phyloP scores from a whole-genome alignment of 2,113 vertebrate genomes.

The Madoqua kirkii region DNA sequence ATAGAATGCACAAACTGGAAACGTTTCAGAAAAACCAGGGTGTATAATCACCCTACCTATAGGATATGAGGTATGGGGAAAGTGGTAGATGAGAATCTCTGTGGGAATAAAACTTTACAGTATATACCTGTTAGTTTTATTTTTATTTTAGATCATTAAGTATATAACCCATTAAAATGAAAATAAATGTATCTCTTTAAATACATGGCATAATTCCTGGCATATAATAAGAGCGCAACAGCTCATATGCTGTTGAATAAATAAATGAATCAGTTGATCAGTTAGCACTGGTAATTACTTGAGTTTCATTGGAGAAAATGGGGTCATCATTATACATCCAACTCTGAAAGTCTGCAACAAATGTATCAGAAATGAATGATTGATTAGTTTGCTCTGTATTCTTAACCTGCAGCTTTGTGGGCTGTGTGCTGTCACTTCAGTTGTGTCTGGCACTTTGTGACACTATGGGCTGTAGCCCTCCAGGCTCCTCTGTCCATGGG shows the following conservation, averaged over 20 bases:
- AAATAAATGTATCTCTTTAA: neutral
- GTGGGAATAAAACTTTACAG: neutral
- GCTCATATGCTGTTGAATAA: neutral
- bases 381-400: neutral
- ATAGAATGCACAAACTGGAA: neutral
- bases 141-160: neutral
- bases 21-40: neutral
- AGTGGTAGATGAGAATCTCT: neutral
- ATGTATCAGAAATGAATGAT: neutral
- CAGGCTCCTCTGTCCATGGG: neutral
- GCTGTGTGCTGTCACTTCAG: neutral
- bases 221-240: neutral
- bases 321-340: neutral
- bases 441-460: neutral
- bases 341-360: neutral
- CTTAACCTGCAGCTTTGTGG: neutral
- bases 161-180: neutral
- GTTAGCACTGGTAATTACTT: neutral
- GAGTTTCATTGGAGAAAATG: neutral
- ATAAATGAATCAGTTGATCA: neutral
- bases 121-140: neutral
- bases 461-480: neutral
- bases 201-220: neutral
- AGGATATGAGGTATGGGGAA: neutral
- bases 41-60: neutral